A percentile compares a stretch with the other conserved stretches of the same genome.
phyloP scores from a whole-genome alignment of 30 jellyfish, hydroid and myxozoan genomes.

The Cassiopea xamachana region DNA sequence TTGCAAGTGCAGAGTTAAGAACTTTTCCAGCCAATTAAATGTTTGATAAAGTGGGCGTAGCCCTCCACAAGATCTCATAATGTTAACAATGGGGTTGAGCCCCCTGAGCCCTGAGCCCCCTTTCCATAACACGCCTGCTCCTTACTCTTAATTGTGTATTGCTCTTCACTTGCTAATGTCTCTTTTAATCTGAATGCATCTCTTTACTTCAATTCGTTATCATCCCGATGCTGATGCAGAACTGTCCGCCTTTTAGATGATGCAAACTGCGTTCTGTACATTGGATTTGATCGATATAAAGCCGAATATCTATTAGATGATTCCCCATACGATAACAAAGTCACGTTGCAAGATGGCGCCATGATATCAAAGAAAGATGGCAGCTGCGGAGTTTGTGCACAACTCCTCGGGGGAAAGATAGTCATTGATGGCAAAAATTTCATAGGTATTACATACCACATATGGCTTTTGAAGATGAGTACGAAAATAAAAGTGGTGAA shows the following conservation, averaged over 20 bases:
- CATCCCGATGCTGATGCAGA: not conserved
- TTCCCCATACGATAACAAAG: slow-evolving; percentile 84
- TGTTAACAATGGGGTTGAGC: too few relatives aligned
- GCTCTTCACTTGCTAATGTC: too few relatives aligned
- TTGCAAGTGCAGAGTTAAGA: too few relatives aligned
- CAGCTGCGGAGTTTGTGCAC: slow-evolving; percentile 97
- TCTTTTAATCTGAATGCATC: not conserved
- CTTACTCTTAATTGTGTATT: too few relatives aligned
- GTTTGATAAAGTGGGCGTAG: too few relatives aligned
- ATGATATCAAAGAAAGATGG: slow-evolving; percentile 83
- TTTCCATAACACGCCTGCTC: too few relatives aligned
- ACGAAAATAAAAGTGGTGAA: too few relatives aligned
- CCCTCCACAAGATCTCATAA: too few relatives aligned
- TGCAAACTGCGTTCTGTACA: slow-evolving; percentile 75
- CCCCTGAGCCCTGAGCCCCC: too few relatives aligned
- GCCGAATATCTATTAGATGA: slow-evolving; percentile 89
- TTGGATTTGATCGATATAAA: slow-evolving; percentile 89
- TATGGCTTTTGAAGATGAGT: too few relatives aligned
- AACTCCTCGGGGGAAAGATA: slow-evolving; percentile 87
- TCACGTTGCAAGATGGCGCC: slow-evolving; percentile 90
- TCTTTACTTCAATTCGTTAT: not conserved
- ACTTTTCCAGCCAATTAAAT: too few relatives aligned
- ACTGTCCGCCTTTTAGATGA: slow-evolving; percentile 66
- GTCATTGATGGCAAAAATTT: slow-evolving; percentile 77
- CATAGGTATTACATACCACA: slow-evolving; percentile 32